These are phyloP conservation scores for Amblyopsis rosae DNA, from an alignment of 2,113 vertebrate species.

Conservation along the genomic window DNA sequence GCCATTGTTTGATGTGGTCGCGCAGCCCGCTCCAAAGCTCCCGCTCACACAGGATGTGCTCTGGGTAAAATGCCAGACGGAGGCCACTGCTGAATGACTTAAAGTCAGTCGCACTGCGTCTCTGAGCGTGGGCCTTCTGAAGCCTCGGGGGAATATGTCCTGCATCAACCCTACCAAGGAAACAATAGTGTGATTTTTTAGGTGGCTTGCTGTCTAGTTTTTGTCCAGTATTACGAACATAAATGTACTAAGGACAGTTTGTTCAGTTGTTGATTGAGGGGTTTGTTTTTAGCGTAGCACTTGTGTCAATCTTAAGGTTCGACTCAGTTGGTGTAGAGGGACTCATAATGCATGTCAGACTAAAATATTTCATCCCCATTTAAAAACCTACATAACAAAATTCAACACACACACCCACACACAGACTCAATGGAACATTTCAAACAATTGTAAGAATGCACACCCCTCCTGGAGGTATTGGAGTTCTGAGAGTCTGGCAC, in stretches of 20 bases:
- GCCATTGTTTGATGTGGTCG: constrained; percentile 82
- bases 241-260: constrained; percentile 30
- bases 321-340: constrained; percentile 14
- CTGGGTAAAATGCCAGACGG: constrained; percentile 78
- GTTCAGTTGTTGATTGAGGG: constrained; percentile 3
- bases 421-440: too few species aligned
- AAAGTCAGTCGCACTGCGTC: constrained; percentile 48
- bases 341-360: constrained; percentile 4
- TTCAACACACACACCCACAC: too few species aligned
- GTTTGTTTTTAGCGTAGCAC: not conserved
- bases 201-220: constrained; percentile 30
- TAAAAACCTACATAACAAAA: too few species aligned
- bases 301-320: not conserved
- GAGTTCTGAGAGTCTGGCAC: too few species aligned
- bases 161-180: constrained; percentile 43
- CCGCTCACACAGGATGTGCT: constrained; percentile 81
- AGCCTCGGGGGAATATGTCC: constrained; percentile 46
- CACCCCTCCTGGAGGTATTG: too few species aligned
- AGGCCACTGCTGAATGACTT: constrained; percentile 74
- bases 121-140: constrained; percentile 52
- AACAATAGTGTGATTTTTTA: constrained; percentile 50
- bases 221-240: constrained; percentile 15
- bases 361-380: not conserved
- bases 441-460: too few species aligned
- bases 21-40: constrained; percentile 73